Percentiles rank a stretch among this genome's conserved stretches.
Conservation (phyloP, 2,888 invertebrate species). For the Artemia sinica region DNA sequence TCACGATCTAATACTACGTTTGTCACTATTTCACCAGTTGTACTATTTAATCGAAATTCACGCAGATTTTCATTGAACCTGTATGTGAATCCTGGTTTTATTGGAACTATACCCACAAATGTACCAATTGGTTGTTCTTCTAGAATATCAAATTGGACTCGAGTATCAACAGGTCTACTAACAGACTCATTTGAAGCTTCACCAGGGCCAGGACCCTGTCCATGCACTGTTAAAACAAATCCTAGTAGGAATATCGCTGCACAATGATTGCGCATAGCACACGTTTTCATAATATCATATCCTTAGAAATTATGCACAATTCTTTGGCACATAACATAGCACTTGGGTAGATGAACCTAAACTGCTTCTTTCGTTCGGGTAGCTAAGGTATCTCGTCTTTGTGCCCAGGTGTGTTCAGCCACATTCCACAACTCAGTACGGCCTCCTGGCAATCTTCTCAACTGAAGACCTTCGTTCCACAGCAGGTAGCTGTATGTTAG, state of each 20-base stretch:
- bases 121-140: conserved; percentile 72
- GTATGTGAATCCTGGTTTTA: conserved; percentile 70
- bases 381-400: conserved; percentile 13
- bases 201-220: conserved; percentile 28
- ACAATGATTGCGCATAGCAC: not conserved
- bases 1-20: conserved; percentile 69
- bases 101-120: conserved; percentile 68
- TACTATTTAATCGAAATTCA: conserved; percentile 65
- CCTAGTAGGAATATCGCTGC: conserved; percentile 25
- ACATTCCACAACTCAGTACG: conserved; percentile 10
- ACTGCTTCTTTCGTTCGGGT: conserved; percentile 11
- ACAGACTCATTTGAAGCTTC: conserved; percentile 23
- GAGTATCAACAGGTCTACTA: conserved; percentile 56
- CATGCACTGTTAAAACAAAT: conserved; percentile 26
- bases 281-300: not conserved
- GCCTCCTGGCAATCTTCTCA: conserved; percentile 14
- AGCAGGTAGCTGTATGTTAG: not conserved
- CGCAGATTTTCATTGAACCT: conserved; percentile 77
- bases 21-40: conserved; percentile 66
- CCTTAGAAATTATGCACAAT: not conserved
- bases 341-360: conserved; percentile 14
- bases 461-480: conserved; percentile 13
- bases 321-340: conserved; percentile 12
- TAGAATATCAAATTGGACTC: conserved; percentile 63
- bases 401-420: conserved; percentile 13